Base-by-base conservation (phyloP, 2,888 invertebrate species). In the Coelinius sp. region DNA sequence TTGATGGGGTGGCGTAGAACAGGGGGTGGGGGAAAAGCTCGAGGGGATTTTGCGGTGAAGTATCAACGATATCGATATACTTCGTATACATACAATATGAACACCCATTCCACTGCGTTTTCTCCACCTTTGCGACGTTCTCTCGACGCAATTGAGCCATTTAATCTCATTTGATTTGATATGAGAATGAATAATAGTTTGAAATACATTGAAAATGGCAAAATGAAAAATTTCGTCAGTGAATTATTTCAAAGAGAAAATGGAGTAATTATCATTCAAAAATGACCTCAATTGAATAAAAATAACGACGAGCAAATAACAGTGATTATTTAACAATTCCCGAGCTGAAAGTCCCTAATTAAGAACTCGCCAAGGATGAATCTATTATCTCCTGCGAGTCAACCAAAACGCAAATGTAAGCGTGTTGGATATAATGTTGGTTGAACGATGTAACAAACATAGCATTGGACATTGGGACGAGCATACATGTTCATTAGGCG, bases 401-500 rank as follows among this genome's bases (percentile, higher is more conserved):
- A 56, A 59, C 41, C 27, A 25, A 44, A 56, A 59, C 68, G 59
- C 31, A 68, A 62, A 59, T 59, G 35, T 49, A 49, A 62, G 38
- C 49, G 46, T 46, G 59, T 69, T 62, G 62, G 49, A 46, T 62
- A 68, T 59, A 68, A 68, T 68, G 49, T 27, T 65, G 49, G 65
- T 44, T 77, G 73, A 68, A 46, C 80, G 82, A 82, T 82, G 83
- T 85, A 52, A 85, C 85, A 85, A 85, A 86, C 84, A 83, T 83
- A 82, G 79, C 77, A 78, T 82, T 82, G 81, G 80, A 84, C 85
- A 83, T 79, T 79, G 70, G 64, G 59, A 73, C 83, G 78, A 84
- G 85, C 85, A 83, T 87, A 87, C 87, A 85, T 87, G 87, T 87
- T 87, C 87, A 87, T 87, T 87, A 87, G 87, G 85, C 85, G 84